A percentile compares a stretch with the other conserved stretches of the same genome.
These are phyloP conservation scores for Thalassaphorura encarpata DNA, from an alignment of 1,140 invertebrate genomes.

Conservation along the genomic window DNA sequence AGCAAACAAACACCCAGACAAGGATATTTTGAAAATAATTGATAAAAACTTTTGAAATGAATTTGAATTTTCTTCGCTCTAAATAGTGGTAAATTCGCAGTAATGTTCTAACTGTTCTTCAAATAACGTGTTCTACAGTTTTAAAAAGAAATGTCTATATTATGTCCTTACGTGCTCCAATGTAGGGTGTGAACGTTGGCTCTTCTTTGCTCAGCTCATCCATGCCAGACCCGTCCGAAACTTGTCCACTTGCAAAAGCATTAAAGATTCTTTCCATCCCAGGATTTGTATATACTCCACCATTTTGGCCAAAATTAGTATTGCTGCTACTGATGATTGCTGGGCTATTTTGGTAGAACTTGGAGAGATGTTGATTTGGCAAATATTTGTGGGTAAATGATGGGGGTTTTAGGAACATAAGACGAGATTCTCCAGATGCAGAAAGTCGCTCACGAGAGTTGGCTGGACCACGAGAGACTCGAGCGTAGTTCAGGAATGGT, in stretches of 20 bases:
- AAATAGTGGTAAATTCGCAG: not conserved
- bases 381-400: slow-evolving; percentile 21
- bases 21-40: not conserved
- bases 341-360: slow-evolving; percentile 10
- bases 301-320: not conserved
- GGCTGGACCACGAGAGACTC: slow-evolving; percentile 15
- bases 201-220: not conserved
- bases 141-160: slow-evolving; percentile 1
- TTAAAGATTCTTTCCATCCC: not conserved
- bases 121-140: not conserved
- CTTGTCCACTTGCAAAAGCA: not conserved
- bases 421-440: not conserved
- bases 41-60: not conserved
- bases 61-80: not conserved
- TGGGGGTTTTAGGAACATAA: slow-evolving; percentile 10
- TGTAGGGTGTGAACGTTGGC: slow-evolving; percentile 23
- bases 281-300: not conserved
- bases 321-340: not conserved
- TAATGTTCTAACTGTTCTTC: not conserved
- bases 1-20: not conserved
- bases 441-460: not conserved
- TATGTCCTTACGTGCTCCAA: slow-evolving; percentile 20
- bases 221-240: not conserved
- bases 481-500: slow-evolving; percentile 10
- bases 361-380: slow-evolving; percentile 4